Evolutionary conservation across 2,888 invertebrate genomes (phyloP).

Genomic region (Meganola albula): DNA sequence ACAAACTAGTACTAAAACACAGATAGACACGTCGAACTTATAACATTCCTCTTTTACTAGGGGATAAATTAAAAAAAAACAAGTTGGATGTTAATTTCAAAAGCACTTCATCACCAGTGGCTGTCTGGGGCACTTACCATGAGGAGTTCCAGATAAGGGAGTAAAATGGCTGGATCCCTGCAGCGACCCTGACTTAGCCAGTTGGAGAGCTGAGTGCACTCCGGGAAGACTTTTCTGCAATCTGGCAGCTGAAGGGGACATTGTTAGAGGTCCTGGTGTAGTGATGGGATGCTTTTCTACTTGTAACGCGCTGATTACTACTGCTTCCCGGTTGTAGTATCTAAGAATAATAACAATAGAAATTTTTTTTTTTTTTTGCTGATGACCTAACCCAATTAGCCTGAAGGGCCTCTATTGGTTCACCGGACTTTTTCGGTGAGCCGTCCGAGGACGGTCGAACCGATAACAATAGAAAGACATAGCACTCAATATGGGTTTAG

Average conservation of each 20-base stretch:
- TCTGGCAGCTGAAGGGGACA: conserved; percentile 80
- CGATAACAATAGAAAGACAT: no score
- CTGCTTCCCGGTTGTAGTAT: conserved; percentile 94
- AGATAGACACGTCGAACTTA: no score
- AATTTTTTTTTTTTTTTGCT: no score
- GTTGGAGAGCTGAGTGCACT: conserved; percentile 70
- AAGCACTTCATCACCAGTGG: neutral
- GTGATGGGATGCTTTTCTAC: conserved; percentile 94
- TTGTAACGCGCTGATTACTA: conserved; percentile 94
- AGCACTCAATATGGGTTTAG: no score
- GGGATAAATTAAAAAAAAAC: no score
- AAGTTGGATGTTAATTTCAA: no score
- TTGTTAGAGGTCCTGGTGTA: conserved; percentile 89
- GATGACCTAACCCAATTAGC: no score
- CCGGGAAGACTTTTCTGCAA: conserved; percentile 72
- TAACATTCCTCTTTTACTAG: neutral
- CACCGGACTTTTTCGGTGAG: no score
- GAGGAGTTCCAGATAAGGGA: conserved; percentile 79
- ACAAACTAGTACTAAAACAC: no score
- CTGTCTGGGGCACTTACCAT: conserved; percentile 43
- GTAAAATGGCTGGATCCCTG: conserved; percentile 80
- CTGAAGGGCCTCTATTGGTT: no score
- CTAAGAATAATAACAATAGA: no score
- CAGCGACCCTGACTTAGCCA: conserved; percentile 67
- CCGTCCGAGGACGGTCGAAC: no score